Evolutionary conservation across 2,797 vertebrate species (phyloP).

Genomic region (Lerista edwardsae): DNA sequence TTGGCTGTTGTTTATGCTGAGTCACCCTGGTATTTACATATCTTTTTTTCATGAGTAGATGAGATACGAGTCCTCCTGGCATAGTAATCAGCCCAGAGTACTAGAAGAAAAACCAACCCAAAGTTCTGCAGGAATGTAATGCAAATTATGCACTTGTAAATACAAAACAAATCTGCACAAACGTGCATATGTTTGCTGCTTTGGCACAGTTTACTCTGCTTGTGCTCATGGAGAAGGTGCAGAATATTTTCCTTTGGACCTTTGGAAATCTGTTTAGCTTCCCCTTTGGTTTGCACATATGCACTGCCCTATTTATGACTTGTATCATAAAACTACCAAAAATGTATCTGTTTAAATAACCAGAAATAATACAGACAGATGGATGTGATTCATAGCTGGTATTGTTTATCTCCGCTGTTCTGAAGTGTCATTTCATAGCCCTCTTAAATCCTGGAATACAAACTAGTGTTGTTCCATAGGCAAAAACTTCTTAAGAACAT

Average conservation of each 20-base stretch:
- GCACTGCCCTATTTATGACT: neutral
- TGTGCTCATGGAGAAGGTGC: neutral
- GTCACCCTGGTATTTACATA: neutral
- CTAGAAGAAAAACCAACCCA: neutral
- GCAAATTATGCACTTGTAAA: neutral
- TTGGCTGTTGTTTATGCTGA: neutral
- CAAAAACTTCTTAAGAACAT: neutral
- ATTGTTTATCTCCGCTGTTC: neutral
- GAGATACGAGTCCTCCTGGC: neutral
- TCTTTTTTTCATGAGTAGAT: neutral
- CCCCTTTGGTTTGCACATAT: neutral
- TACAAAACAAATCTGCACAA: neutral
- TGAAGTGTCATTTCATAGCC: neutral
- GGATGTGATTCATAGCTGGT: neutral
- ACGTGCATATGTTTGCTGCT: neutral
- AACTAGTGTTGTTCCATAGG: neutral
- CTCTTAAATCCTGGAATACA: neutral
- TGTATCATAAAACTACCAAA: too few relatives aligned
- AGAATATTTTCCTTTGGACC: neutral
- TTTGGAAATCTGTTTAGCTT: neutral
- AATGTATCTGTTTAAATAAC: neutral
- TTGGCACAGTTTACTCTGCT: neutral
- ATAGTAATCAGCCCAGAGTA: neutral
- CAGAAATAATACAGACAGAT: fast-evolving
- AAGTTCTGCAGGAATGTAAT: neutral